Evolutionary conservation across 2,113 vertebrate genomes (phyloP).

Genomic region (Alces alces): DNA sequence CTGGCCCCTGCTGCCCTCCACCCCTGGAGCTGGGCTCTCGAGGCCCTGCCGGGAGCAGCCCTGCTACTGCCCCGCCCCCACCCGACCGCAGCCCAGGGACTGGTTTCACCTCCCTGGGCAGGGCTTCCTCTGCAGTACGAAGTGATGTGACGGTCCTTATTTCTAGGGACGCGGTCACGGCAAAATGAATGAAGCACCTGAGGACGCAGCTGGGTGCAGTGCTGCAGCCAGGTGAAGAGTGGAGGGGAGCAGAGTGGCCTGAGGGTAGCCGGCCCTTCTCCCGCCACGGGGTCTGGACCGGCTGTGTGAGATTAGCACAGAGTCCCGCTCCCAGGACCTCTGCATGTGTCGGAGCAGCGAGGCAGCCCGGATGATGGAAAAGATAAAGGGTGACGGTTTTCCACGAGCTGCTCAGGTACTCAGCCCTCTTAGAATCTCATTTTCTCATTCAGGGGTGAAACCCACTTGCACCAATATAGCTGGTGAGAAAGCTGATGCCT

Average conservation of each 20-base stretch:
- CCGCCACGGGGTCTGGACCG: fast-evolving
- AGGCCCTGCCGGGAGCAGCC: fast-evolving
- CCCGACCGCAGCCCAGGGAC: fast-evolving
- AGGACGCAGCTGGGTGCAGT: fast-evolving
- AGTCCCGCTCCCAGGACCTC: fast-evolving
- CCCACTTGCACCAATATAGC: fast-evolving
- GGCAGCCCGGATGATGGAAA: fast-evolving
- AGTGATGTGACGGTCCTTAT: fast-evolving
- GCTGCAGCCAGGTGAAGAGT: fast-evolving
- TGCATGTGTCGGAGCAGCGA: fast-evolving
- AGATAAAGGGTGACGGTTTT: fast-evolving
- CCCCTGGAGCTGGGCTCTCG: fast-evolving
- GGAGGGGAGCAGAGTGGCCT: fast-evolving
- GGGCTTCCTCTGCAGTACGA: fast-evolving
- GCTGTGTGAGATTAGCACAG: fast-evolving
- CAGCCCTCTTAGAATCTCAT: fast-evolving
- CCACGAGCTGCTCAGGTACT: fast-evolving
- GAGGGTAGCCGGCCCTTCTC: fast-evolving
- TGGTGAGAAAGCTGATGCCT: not conserved
- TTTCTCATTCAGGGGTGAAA: fast-evolving
- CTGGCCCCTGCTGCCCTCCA: not conserved
- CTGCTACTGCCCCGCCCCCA: fast-evolving
- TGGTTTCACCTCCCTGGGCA: not conserved
- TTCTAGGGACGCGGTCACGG: fast-evolving
- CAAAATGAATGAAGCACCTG: too few species aligned